Conservation (phyloP, 1,140 invertebrate genomes). For the Orius insidiosus region DNA sequence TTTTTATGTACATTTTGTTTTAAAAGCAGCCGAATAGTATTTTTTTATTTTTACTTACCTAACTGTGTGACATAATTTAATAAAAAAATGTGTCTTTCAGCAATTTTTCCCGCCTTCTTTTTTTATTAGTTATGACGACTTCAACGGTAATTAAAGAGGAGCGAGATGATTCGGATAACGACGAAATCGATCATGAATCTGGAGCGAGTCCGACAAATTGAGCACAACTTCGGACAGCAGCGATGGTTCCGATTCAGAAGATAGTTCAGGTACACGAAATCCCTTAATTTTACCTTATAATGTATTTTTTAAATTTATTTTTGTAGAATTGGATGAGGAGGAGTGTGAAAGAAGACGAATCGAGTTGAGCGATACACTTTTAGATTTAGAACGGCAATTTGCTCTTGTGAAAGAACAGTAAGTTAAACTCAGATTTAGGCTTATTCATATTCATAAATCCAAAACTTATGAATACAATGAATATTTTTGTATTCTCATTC, state of each 20-base stretch:
- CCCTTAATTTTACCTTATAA: constrained; percentile 2
- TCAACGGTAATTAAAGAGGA: constrained; percentile 14
- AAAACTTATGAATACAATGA: too few species aligned
- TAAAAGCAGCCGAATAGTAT: too few species aligned
- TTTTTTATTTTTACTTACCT: too few species aligned
- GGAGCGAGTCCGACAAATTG: constrained; percentile 28
- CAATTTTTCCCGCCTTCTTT: too few species aligned
- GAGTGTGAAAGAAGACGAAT: constrained; percentile 69
- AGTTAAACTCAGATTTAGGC: constrained; percentile 22
- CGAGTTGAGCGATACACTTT: constrained; percentile 70
- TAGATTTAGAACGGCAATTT: constrained; percentile 80
- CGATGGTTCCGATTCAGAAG: constrained; percentile 29
- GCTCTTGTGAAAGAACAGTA: constrained; percentile 68
- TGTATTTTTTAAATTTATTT: constrained; percentile 5
- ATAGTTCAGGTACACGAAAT: constrained; percentile 27
- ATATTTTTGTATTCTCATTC: neutral
- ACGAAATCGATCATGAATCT: constrained; percentile 32
- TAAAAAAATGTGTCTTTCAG: too few species aligned
- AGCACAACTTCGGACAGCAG: constrained; percentile 23
- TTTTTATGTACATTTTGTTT: too few species aligned
- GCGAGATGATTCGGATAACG: constrained; percentile 26
- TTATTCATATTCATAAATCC: too few species aligned
- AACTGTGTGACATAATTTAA: too few species aligned
- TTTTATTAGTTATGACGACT: too few species aligned
- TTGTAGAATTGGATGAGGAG: constrained; percentile 75